Conservation (phyloP, 1,140 invertebrate species). For the Archivesica marissinica region DNA sequence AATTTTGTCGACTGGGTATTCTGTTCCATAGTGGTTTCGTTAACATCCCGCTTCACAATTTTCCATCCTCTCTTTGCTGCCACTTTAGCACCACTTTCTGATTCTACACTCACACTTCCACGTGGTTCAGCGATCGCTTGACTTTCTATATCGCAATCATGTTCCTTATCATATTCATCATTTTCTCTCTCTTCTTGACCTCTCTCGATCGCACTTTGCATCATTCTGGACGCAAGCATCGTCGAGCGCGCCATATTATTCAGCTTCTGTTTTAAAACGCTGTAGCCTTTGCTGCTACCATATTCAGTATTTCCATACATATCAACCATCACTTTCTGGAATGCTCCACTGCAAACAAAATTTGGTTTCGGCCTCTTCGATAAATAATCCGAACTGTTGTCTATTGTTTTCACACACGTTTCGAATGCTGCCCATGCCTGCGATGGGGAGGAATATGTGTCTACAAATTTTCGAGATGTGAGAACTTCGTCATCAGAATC, state of each 20-base stretch:
- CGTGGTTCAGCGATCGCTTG: not conserved
- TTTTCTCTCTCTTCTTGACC: conserved; percentile 33
- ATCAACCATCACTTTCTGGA: conserved; percentile 72
- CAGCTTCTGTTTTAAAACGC: conserved; percentile 44
- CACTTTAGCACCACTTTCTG: conserved; percentile 55
- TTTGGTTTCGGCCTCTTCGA: conserved; percentile 55
- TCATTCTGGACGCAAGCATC: conserved; percentile 54
- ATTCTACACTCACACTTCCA: not conserved
- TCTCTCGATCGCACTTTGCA: conserved; percentile 7
- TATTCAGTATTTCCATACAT: conserved; percentile 70
- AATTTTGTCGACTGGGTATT: conserved; percentile 58
- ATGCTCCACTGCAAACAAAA: conserved; percentile 68
- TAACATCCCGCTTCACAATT: conserved; percentile 63
- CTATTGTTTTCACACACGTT: conserved; percentile 68
- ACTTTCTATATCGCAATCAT: not conserved
- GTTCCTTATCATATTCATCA: too few relatives aligned
- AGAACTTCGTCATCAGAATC: conserved; percentile 50
- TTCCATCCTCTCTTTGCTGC: conserved; percentile 70
- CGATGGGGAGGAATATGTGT: not conserved
- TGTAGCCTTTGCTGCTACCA: conserved; percentile 57
- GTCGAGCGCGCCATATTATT: conserved; percentile 60
- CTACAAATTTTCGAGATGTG: not conserved
- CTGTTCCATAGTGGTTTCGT: conserved; percentile 63
- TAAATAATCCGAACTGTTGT: conserved; percentile 58
- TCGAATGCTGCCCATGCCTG: conserved; percentile 69